phyloP scores from a whole-genome alignment of 2,888 invertebrate genomes.

The Mamestra brassicae region DNA sequence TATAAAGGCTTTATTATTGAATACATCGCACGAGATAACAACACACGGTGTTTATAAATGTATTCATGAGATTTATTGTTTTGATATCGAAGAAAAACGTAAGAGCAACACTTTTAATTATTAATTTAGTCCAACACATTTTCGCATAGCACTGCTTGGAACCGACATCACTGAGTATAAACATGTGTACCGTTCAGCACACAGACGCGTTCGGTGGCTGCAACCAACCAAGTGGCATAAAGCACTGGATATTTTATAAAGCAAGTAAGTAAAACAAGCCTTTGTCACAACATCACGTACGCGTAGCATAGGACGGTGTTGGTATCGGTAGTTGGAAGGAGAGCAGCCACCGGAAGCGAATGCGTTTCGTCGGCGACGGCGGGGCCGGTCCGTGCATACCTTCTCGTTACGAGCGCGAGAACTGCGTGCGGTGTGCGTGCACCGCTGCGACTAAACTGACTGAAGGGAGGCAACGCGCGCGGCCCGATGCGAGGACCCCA shows the following conservation, averaged over 20 bases:
- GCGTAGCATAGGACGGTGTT: conserved; percentile 45
- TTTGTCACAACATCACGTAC: conserved; percentile 66
- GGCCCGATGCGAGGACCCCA: conserved; percentile 83
- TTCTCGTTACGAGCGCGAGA: conserved; percentile 90
- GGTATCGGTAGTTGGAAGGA: conserved; percentile 72
- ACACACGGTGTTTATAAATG: conserved; percentile 73
- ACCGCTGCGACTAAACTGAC: conserved; percentile 89
- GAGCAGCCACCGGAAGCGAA: conserved; percentile 88
- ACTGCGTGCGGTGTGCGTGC: conserved; percentile 91
- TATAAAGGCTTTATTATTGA: conserved; percentile 67
- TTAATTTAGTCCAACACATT: conserved; percentile 80
- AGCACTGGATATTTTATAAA: conserved; percentile 44
- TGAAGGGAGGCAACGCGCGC: conserved; percentile 83
- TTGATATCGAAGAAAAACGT: conserved; percentile 68
- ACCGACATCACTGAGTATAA: conserved; percentile 60
- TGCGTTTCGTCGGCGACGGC: conserved; percentile 74
- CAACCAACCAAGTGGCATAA: conserved; percentile 62
- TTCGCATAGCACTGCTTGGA: conserved; percentile 67
- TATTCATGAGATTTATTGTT: conserved; percentile 72
- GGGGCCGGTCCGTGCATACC: conserved; percentile 82
- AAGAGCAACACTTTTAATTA: conserved; percentile 64
- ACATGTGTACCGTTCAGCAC: conserved; percentile 64
- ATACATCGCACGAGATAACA: conserved; percentile 71
- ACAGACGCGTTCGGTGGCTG: conserved; percentile 70
- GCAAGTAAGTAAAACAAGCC: conserved; percentile 52